Evolutionary conservation across 2,797 vertebrate genomes (phyloP), one percentile per base, ranked within the genome.

Genomic region (Adelosebastes latens): DNA sequence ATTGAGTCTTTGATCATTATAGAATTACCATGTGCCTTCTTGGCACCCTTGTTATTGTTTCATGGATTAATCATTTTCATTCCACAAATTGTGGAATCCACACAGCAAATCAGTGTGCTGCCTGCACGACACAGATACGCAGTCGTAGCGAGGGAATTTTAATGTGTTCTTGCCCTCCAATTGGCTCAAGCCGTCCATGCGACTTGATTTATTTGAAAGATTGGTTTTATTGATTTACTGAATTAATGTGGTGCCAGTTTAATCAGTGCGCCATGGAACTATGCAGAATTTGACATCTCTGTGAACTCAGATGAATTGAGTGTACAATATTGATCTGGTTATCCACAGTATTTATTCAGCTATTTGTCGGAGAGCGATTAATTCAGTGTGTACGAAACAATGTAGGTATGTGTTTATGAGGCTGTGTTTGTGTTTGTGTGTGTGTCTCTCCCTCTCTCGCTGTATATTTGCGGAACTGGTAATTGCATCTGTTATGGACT

Each of bases 171-270:
- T 87, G 88, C 78, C 89, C 87, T 84, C 90, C 92, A 88, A 91
- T 93, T 92, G 92, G 91, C 90, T 92, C 77, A 31, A 90, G 91
- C 86, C 81, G 80, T 92, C 90, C 80, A 88, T 76, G 93, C 76
- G 46, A 90, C 93, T 94, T 95, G 93, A 94, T 94, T 95, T 94
- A 94, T 95, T 93, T 93, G 94, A 95, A 94, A 93, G 94, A 95
- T 96, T 95, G 95, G 91, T 95, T 94, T 92, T 95, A 96, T 96
- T 92, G 95, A 96, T 95, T 93, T 87, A 83, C 88, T 93, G 94
- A 94, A 96, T 95, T 95, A 95, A 95, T 95, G 94, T 89, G 92
- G 93, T 94, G 93, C 94, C 91, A 90, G 92, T 94, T 95, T 94
- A 95, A 95, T 95, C 94, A 94, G 93, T 87, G 91, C 82, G 90